Percentiles rank a stretch among this genome's conserved stretches.
Evolutionary conservation across 2,888 invertebrate species (phyloP).

Genomic region (Drosophila meridiana): DNA sequence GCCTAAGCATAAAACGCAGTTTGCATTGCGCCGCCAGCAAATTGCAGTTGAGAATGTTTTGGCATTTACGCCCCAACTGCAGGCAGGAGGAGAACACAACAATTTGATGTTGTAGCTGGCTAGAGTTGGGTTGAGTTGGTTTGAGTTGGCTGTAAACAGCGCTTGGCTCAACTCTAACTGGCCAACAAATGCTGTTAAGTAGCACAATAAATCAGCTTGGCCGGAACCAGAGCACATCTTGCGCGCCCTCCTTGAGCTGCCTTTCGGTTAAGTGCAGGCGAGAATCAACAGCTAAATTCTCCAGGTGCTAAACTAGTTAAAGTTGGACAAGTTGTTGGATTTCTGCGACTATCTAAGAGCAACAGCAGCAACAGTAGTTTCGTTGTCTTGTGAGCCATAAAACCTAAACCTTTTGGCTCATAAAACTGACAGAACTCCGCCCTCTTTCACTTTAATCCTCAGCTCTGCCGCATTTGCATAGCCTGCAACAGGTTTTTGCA

Average conservation of each 20-base stretch:
- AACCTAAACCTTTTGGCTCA: constrained; percentile 18
- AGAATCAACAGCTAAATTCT: constrained; percentile 59
- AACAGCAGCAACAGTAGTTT: constrained; percentile 12
- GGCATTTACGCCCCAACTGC: constrained; percentile 31
- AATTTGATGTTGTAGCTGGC: constrained; percentile 45
- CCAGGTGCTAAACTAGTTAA: constrained; percentile 49
- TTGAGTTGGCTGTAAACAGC: constrained; percentile 17
- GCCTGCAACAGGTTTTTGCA: constrained; percentile 24
- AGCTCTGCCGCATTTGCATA: constrained; percentile 40
- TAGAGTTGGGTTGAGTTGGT: constrained; percentile 8
- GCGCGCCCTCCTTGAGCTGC: constrained; percentile 15
- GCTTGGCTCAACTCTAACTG: constrained; percentile 47
- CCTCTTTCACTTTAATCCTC: constrained; percentile 19
- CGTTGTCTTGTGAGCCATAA: constrained; percentile 31
- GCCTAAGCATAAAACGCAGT: constrained; percentile 25
- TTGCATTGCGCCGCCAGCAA: constrained; percentile 9
- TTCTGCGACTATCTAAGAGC: constrained; percentile 9
- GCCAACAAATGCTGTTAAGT: constrained; percentile 71
- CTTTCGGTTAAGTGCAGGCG: constrained; percentile 51
- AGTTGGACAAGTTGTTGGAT: constrained; percentile 23
- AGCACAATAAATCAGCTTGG: constrained; percentile 68
- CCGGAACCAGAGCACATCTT: constrained; percentile 15
- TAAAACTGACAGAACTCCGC: constrained; percentile 17
- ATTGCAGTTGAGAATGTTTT: constrained; percentile 40
- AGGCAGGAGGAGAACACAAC: constrained; percentile 31